Percentiles rank a stretch among this genome's conserved stretches.
phyloP scores from a whole-genome alignment of 1,140 invertebrate species.

The Platorchestia sp. region DNA sequence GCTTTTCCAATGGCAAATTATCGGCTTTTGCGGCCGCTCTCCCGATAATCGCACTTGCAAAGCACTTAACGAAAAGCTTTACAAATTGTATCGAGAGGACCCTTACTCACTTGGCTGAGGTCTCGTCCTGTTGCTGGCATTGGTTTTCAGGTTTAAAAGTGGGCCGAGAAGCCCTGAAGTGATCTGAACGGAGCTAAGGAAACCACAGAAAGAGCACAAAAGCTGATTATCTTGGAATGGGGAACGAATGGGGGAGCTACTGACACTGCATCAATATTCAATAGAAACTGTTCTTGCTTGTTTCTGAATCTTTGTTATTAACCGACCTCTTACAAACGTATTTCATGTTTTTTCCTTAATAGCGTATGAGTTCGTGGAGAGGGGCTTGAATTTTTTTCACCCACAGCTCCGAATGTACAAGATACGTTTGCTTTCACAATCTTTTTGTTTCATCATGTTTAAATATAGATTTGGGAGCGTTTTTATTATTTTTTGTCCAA shows the following conservation, averaged over 20 bases:
- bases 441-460: neutral
- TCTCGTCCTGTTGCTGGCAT: neutral
- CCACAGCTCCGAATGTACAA: no score
- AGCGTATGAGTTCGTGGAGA: no score
- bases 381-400: no score
- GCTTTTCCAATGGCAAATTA: slow-evolving; percentile 39
- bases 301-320: neutral
- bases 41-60: slow-evolving; percentile 30
- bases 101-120: neutral
- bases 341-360: no score
- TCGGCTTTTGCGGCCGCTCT: neutral
- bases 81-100: slow-evolving; percentile 28
- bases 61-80: slow-evolving; percentile 46
- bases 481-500: neutral
- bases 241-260: neutral
- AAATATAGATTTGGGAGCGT: neutral
- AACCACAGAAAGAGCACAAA: neutral
- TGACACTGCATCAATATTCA: no score
- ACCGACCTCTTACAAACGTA: neutral
- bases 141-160: neutral
- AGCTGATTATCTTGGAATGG: neutral
- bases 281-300: no score
- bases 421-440: neutral
- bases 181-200: neutral
- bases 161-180: neutral